Conservation (phyloP, 2,797 vertebrate species). For the Sebastes aleutianus region DNA sequence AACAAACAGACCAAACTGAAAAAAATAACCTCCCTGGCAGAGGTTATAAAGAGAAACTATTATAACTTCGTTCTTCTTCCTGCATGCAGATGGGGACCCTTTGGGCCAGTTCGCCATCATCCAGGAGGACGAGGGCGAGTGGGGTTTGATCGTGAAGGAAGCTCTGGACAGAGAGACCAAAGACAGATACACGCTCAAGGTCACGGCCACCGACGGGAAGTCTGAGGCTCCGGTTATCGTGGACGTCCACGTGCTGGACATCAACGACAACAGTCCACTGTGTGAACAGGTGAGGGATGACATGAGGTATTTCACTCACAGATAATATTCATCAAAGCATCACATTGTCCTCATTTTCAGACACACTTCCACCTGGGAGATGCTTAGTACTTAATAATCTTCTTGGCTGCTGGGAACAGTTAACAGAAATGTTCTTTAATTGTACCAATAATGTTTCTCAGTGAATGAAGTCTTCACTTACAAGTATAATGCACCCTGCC, state of each 20-base stretch:
- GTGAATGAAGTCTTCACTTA: background rate
- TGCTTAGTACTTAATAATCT: background rate
- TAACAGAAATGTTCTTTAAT: background rate
- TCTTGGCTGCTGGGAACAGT: background rate
- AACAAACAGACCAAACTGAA: too few species aligned
- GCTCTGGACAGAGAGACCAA: conserved; percentile 89
- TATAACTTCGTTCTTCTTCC: background rate
- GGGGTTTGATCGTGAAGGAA: conserved; percentile 89
- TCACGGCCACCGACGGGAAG: conserved; percentile 94
- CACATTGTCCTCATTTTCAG: background rate
- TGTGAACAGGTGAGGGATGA: conserved; percentile 89
- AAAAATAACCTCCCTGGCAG: too few species aligned
- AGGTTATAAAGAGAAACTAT: background rate
- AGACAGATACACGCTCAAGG: conserved; percentile 87
- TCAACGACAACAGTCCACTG: conserved; percentile 95
- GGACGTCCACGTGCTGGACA: conserved; percentile 92
- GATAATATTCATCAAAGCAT: background rate
- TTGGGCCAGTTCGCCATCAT: conserved; percentile 90
- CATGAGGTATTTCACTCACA: background rate
- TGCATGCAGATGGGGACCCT: conserved; percentile 87
- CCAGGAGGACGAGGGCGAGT: conserved; percentile 84
- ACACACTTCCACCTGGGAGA: background rate
- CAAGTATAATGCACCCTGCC: background rate
- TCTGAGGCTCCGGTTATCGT: conserved; percentile 88
- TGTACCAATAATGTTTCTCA: background rate